Evolutionary conservation across 2,888 invertebrate genomes (phyloP).

Genomic region (Gari tellinella): DNA sequence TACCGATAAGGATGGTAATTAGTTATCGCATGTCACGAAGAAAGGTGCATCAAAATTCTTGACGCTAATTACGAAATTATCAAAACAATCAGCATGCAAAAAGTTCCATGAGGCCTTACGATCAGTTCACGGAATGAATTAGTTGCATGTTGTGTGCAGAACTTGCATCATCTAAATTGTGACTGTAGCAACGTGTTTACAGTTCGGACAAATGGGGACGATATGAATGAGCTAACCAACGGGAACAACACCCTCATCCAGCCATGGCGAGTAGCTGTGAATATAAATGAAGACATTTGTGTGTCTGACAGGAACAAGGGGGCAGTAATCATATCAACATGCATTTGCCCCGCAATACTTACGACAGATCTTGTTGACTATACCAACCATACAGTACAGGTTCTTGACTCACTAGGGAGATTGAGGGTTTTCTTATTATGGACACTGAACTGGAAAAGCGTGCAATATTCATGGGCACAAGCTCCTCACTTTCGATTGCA

Average conservation of each 20-base stretch:
- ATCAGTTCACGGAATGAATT: constrained; percentile 38
- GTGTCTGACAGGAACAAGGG: too few species aligned
- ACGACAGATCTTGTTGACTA: too few species aligned
- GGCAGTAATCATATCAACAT: constrained; percentile 34
- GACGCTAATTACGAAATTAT: constrained; percentile 37
- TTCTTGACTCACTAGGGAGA: too few species aligned
- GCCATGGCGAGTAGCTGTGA: constrained; percentile 65
- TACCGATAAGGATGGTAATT: constrained; percentile 41
- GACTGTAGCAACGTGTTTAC: constrained; percentile 33
- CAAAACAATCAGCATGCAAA: constrained; percentile 47
- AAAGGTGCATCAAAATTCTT: constrained; percentile 47
- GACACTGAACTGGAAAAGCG: constrained; percentile 59
- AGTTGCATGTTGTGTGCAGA: constrained; percentile 51
- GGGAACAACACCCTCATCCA: constrained; percentile 34
- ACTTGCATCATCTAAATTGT: constrained; percentile 54
- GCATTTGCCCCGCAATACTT: constrained; percentile 61
- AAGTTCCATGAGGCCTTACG: constrained; percentile 50
- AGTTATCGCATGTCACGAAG: constrained; percentile 51
- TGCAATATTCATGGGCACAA: constrained; percentile 62
- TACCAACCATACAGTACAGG: too few species aligned
- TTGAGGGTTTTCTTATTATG: too few species aligned
- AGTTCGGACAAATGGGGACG: constrained; percentile 13
- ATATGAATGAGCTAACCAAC: too few species aligned
- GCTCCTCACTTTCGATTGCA: constrained; percentile 56
- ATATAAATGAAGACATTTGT: constrained; percentile 69